Percentiles rank a stretch among this genome's conserved stretches.
These are phyloP conservation scores for Athalia rosae DNA, from an alignment of 2,888 invertebrate genomes.

Conservation along the genomic window DNA sequence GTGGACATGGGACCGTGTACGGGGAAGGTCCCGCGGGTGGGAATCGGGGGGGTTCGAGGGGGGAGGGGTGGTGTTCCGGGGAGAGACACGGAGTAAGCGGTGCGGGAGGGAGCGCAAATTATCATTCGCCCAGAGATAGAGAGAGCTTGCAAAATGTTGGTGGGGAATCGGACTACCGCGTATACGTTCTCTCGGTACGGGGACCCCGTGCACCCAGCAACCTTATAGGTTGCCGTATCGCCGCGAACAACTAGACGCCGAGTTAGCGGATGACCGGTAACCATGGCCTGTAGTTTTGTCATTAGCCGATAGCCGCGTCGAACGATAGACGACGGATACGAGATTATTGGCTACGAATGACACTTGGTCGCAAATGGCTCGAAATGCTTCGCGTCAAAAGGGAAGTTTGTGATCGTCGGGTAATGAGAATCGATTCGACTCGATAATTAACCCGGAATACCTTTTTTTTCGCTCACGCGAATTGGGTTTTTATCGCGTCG, in stretches of 20 bases:
- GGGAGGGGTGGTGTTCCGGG: slow-evolving; percentile 50
- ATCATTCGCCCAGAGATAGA: slow-evolving; percentile 67
- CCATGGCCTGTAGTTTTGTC: slow-evolving; percentile 73
- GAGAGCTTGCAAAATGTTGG: slow-evolving; percentile 56
- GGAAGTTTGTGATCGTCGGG: slow-evolving; percentile 31
- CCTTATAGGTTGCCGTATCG: not conserved
- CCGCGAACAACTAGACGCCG: slow-evolving; percentile 39
- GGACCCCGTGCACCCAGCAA: not conserved
- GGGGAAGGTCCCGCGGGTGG: slow-evolving; percentile 44
- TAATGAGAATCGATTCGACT: slow-evolving; percentile 44
- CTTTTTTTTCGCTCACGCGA: slow-evolving; percentile 16
- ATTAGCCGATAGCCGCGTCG: slow-evolving; percentile 71
- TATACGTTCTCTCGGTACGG: slow-evolving; percentile 46
- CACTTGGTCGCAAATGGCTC: slow-evolving; percentile 71
- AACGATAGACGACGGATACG: slow-evolving; percentile 66
- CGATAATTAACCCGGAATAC: slow-evolving; percentile 30
- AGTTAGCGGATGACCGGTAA: slow-evolving; percentile 38
- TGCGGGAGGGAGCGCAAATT: slow-evolving; percentile 68
- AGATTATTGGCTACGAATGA: slow-evolving; percentile 72
- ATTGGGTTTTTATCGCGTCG: slow-evolving; percentile 1
- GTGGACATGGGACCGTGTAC: slow-evolving; percentile 29
- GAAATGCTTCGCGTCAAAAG: slow-evolving; percentile 51
- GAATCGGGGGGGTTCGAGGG: slow-evolving; percentile 49
- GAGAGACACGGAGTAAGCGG: slow-evolving; percentile 54
- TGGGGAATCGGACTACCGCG: slow-evolving; percentile 61